These are phyloP conservation scores for Papilio elwesi DNA, from an alignment of 2,888 invertebrate genomes.

Conservation along the genomic window DNA sequence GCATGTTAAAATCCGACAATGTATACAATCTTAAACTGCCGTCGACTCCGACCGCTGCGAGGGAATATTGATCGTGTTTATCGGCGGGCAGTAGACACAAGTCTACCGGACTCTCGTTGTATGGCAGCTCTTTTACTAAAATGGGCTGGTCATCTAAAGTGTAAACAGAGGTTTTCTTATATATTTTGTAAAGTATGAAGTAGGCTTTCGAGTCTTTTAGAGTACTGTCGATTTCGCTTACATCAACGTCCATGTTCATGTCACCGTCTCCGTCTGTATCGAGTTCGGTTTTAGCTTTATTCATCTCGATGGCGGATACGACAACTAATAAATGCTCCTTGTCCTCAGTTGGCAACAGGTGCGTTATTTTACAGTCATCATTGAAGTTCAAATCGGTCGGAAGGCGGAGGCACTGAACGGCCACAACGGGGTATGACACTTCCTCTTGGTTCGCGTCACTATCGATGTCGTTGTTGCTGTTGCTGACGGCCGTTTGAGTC, in stretches of 20 bases:
- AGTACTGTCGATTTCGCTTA: conserved; percentile 60
- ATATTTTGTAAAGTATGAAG: conserved; percentile 72
- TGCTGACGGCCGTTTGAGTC: conserved; percentile 68
- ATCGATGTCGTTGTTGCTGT: conserved; percentile 78
- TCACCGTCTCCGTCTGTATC: conserved; percentile 70
- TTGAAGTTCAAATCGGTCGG: conserved; percentile 77
- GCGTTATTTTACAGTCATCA: conserved; percentile 83
- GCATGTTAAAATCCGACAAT: conserved; percentile 87
- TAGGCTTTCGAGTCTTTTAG: conserved; percentile 68
- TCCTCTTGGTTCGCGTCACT: conserved; percentile 76
- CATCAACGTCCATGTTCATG: conserved; percentile 78
- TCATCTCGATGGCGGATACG: conserved; percentile 72
- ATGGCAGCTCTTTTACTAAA: conserved; percentile 84
- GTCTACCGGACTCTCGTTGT: conserved; percentile 87
- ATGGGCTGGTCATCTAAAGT: conserved; percentile 85
- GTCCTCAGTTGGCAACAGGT: conserved; percentile 88
- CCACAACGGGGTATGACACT: conserved; percentile 72
- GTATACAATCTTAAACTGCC: conserved; percentile 90
- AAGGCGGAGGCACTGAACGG: conserved; percentile 84
- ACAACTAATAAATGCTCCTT: conserved; percentile 87
- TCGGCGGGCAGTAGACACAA: conserved; percentile 86
- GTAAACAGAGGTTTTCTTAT: conserved; percentile 67
- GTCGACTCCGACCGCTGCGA: conserved; percentile 89
- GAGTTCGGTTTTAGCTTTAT: conserved; percentile 62
- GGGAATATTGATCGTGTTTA: conserved; percentile 83